These are phyloP conservation scores for Pedetes capensis DNA, from an alignment of 2,113 vertebrate species.

Conservation along the genomic window DNA sequence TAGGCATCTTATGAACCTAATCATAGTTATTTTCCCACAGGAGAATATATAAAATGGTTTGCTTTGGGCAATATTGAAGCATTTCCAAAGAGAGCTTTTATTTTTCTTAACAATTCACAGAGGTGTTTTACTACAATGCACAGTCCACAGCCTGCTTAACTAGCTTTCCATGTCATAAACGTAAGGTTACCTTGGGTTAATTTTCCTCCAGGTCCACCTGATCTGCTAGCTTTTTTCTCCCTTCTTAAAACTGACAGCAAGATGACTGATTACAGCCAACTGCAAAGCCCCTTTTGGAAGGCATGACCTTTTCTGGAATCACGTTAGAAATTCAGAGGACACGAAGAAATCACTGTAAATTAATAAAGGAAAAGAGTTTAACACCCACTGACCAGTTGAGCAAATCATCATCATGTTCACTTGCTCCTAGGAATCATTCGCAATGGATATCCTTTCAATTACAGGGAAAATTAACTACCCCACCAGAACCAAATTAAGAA, in stretches of 20 bases:
- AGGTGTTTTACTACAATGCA: slow-evolving; percentile 12
- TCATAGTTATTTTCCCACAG: slow-evolving; percentile 28
- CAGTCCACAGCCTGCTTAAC: not conserved
- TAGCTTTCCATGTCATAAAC: slow-evolving; percentile 54
- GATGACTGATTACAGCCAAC: slow-evolving; percentile 46
- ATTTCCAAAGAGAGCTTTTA: slow-evolving; percentile 34
- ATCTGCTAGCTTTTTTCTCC: not conserved
- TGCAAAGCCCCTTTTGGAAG: slow-evolving; percentile 15
- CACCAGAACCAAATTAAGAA: slow-evolving; percentile 75
- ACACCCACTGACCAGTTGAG: slow-evolving; percentile 53
- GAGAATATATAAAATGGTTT: slow-evolving; percentile 59
- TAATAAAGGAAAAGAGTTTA: slow-evolving; percentile 64
- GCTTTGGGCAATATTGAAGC: not conserved
- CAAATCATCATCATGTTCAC: slow-evolving; percentile 37
- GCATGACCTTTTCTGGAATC: slow-evolving; percentile 40
- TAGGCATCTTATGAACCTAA: slow-evolving; percentile 27
- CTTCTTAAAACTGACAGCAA: slow-evolving; percentile 48
- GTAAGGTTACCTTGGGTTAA: slow-evolving; percentile 52
- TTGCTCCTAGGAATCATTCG: slow-evolving; percentile 68
- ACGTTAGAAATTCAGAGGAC: slow-evolving; percentile 52
- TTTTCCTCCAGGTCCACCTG: slow-evolving; percentile 19
- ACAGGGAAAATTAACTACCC: slow-evolving; percentile 65
- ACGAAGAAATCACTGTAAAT: slow-evolving; percentile 53
- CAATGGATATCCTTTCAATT: slow-evolving; percentile 68
- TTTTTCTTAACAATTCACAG: slow-evolving; percentile 36